phyloP scores from a whole-genome alignment of 1,140 invertebrate species.

The Papilio xuthus region DNA sequence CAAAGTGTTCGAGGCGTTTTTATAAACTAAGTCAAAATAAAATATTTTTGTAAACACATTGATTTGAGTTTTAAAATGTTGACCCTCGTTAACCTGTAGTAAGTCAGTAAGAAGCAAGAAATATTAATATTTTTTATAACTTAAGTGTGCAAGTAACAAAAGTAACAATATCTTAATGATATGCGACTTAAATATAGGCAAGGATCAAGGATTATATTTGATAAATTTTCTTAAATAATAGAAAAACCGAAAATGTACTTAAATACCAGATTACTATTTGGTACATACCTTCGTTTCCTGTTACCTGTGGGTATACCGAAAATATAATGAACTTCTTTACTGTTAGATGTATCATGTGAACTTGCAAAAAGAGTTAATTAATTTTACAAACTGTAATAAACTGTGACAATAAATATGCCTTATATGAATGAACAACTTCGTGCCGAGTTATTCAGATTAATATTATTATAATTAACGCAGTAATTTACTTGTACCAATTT shows the following conservation, averaged over 20 bases:
- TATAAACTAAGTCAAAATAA: not conserved
- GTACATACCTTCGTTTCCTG: no score
- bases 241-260: no score
- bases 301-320: no score
- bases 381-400: no score
- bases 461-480: not conserved
- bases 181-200: not conserved
- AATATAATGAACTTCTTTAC: no score
- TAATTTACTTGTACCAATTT: constrained; percentile 3
- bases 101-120: constrained; percentile 1
- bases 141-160: not conserved
- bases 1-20: not conserved
- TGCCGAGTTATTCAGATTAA: not conserved
- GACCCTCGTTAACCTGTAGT: constrained; percentile 1
- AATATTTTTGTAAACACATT: not conserved
- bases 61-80: not conserved
- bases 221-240: not conserved
- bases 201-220: not conserved
- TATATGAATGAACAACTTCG: not conserved
- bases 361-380: no score
- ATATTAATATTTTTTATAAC: not conserved
- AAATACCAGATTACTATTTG: no score
- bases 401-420: not conserved
- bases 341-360: no score
- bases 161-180: not conserved